Evolutionary conservation across 1,140 invertebrate genomes (phyloP).

Genomic region (Goniozus legneri): DNA sequence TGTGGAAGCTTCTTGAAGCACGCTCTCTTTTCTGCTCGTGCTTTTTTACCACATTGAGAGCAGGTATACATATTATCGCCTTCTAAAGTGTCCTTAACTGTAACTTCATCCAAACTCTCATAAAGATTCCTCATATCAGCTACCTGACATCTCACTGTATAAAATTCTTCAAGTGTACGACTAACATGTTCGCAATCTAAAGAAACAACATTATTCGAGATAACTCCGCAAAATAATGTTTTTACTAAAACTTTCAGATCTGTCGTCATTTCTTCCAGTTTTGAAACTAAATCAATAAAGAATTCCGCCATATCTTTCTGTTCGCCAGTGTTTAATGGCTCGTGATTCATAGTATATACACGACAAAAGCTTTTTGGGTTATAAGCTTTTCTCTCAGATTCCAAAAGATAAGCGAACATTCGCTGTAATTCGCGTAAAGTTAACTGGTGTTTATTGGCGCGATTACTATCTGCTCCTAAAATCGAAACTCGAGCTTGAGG

Average conservation of each 20-base stretch:
- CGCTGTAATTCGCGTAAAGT: slow-evolving; percentile 84
- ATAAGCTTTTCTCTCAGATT: slow-evolving; percentile 92
- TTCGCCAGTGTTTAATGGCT: slow-evolving; percentile 91
- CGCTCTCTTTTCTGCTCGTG: slow-evolving; percentile 88
- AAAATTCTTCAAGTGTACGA: slow-evolving; percentile 91
- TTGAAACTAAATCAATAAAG: slow-evolving; percentile 93
- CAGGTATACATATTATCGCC: slow-evolving; percentile 98
- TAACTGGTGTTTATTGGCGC: slow-evolving; percentile 72
- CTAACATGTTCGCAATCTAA: slow-evolving; percentile 92
- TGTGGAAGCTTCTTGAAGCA: slow-evolving; percentile 92
- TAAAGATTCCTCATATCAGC: slow-evolving; percentile 94
- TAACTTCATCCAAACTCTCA: slow-evolving; percentile 92
- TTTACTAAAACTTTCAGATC: slow-evolving; percentile 88
- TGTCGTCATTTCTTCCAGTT: slow-evolving; percentile 92
- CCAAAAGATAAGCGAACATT: slow-evolving; percentile 93
- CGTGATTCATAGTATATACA: slow-evolving; percentile 95
- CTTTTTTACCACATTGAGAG: slow-evolving; percentile 91
- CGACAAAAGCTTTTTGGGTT: slow-evolving; percentile 94
- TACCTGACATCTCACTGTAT: slow-evolving; percentile 92
- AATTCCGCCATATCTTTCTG: slow-evolving; percentile 99
- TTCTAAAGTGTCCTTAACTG: slow-evolving; percentile 92
- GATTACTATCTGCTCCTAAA: slow-evolving; percentile 64
- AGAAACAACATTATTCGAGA: slow-evolving; percentile 93
- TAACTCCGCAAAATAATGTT: slow-evolving; percentile 85
- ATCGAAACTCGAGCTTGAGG: slow-evolving; percentile 83